Evolutionary conservation across 2,113 vertebrate genomes (phyloP).

Genomic region (Heteronetta atricapilla): DNA sequence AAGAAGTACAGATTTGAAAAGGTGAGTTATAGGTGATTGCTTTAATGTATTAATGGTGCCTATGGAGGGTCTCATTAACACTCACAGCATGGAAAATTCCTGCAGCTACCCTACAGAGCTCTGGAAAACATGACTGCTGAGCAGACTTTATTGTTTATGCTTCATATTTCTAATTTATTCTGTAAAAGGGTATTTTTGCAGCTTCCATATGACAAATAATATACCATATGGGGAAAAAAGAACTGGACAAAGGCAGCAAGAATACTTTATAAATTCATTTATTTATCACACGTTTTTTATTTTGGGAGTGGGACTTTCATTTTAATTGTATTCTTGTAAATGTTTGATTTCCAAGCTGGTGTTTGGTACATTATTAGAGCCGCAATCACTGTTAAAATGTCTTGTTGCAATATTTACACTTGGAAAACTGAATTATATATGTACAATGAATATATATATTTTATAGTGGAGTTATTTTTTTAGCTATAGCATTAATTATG

Average conservation of each 20-base stretch:
- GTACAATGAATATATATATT: not conserved
- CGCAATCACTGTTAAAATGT: conserved; percentile 1
- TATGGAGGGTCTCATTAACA: conserved; percentile 72
- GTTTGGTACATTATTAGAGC: conserved; percentile 7
- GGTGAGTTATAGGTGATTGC: conserved; percentile 66
- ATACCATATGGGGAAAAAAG: conserved; percentile 53
- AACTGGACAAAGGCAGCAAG: conserved; percentile 57
- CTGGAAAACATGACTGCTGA: conserved; percentile 58
- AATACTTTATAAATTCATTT: conserved; percentile 17
- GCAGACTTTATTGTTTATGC: conserved; percentile 67
- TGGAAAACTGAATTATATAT: conserved; percentile 6
- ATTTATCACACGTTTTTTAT: conserved; percentile 32
- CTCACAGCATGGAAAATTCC: conserved; percentile 67
- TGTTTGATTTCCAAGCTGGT: conserved; percentile 42
- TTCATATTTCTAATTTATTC: conserved; percentile 67
- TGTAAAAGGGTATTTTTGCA: conserved; percentile 51
- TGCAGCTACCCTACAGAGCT: conserved; percentile 59
- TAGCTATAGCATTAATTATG: not conserved
- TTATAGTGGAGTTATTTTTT: not conserved
- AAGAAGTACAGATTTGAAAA: conserved; percentile 34
- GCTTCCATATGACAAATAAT: conserved; percentile 61
- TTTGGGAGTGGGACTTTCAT: not conserved
- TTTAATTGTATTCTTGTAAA: conserved; percentile 42
- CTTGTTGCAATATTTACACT: not conserved
- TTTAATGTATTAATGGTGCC: conserved; percentile 67